Evolutionary conservation across 2,888 invertebrate genomes (phyloP), one percentile per base, ranked within the genome.

Genomic region (Schizotus pectinicornis): DNA sequence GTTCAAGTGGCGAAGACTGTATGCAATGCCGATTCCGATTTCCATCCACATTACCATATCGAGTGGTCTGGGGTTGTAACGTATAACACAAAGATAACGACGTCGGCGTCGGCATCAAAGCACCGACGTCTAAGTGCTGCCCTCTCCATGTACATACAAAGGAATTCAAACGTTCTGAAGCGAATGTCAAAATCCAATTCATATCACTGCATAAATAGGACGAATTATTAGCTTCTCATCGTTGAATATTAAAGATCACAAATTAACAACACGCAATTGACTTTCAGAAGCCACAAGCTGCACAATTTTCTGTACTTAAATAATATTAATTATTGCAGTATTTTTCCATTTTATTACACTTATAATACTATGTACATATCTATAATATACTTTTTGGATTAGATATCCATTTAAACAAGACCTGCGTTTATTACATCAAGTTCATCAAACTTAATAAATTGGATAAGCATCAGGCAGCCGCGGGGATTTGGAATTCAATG

Each of bases 121-220:
- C 62, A 62, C 70, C 70, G 68, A 61, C 67, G 57, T 62, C 59
- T 65, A 67, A 71, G 72, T 70, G 69, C 60, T 67, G 63, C 65
- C 66, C 63, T 62, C 69, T 70, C 64, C 53, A 67, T 59, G 58
- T 61, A 42, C 56, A 52, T 63, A 70, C 65, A 67, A 71, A 67
- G 69, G 68, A 69, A 73, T 72, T 69, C 69, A 65, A 64, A 69
- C 61, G 69, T 72, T 67, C 63, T 70, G 70, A 65, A 67, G 71
- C 70, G 72, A 68, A 72, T 63, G 67, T 72, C 67, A 67, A 71
- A 71, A 68, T 67, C 65, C 70, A 67, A 68, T 70, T 71, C 68
- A 67, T 63, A 64, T 67, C 65, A 54, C 64, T 52, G 69, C 67
- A 70, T 68, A 71, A 71, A 71, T 71, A 71, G 70, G 69, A 70